Evolutionary conservation across 2,888 invertebrate genomes (phyloP).

Genomic region (Ophion slaviceki): DNA sequence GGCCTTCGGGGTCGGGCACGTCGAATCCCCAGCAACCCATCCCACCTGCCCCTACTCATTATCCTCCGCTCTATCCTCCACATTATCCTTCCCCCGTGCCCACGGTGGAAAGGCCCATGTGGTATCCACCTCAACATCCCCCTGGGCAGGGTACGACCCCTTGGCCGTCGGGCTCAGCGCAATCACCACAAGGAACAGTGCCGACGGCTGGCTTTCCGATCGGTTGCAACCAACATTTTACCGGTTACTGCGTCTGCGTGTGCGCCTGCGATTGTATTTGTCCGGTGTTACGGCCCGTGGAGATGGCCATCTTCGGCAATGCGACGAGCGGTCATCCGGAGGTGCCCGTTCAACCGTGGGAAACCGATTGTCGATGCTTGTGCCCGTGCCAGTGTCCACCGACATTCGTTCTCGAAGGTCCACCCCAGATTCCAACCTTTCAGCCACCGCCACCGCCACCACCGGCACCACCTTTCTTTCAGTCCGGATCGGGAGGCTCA

Average conservation of each 20-base stretch:
- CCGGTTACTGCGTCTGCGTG: conserved; percentile 36
- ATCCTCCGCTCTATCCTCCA: no score
- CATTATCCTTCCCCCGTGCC: no score
- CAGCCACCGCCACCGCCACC: neutral
- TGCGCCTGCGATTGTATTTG: conserved; percentile 57
- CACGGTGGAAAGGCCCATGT: no score
- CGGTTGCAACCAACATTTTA: conserved; percentile 33
- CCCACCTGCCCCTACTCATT: no score
- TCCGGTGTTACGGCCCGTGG: neutral
- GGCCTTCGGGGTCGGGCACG: no score
- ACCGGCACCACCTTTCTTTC: neutral
- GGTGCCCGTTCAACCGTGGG: neutral
- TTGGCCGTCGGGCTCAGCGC: neutral
- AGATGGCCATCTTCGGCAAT: neutral
- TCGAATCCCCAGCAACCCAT: no score
- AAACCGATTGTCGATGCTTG: conserved; percentile 45
- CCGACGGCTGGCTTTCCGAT: conserved; percentile 34
- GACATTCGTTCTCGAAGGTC: neutral
- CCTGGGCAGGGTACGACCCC: no score
- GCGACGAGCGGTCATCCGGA: neutral
- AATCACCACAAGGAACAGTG: neutral
- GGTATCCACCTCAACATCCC: no score
- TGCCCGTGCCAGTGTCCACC: conserved; percentile 62
- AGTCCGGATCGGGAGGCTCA: neutral
- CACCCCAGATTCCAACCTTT: neutral